Conservation (phyloP, 2,113 vertebrate species). For the Polyodon spathula region DNA sequence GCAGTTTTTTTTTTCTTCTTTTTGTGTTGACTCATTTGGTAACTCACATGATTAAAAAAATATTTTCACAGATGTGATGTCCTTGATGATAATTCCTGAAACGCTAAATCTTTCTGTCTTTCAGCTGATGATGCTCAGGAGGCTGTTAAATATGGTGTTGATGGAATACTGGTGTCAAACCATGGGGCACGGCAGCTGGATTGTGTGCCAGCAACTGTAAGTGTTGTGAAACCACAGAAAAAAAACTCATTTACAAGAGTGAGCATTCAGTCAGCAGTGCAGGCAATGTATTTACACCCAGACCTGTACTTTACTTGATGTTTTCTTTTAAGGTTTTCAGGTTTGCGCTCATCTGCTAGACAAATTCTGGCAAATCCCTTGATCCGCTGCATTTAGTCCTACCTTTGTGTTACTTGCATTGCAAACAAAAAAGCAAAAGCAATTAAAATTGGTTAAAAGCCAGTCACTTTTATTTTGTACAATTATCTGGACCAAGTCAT, state of each 20-base stretch:
- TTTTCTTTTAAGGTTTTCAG: too few species aligned
- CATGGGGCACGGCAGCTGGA: constrained; percentile 78
- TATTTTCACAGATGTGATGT: too few species aligned
- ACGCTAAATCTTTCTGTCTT: constrained; percentile 4
- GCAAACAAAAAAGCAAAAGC: too few species aligned
- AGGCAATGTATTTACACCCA: neutral
- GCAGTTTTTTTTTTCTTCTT: too few species aligned
- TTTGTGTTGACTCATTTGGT: constrained; percentile 3
- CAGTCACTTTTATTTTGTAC: too few species aligned
- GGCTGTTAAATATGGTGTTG: constrained; percentile 72
- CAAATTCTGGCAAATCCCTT: too few species aligned
- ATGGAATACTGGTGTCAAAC: constrained; percentile 90
- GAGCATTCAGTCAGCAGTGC: neutral
- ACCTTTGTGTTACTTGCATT: too few species aligned
- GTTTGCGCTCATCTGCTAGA: too few species aligned
- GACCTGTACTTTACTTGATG: neutral
- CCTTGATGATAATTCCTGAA: constrained; percentile 1
- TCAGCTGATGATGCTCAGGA: constrained; percentile 72
- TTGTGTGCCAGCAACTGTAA: too few species aligned
- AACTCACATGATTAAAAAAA: neutral
- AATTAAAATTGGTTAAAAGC: too few species aligned
- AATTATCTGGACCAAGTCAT: too few species aligned
- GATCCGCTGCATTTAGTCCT: neutral
- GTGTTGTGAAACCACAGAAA: constrained; percentile 29
- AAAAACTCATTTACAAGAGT: neutral